These are phyloP conservation scores for Fulmarus glacialis DNA, from an alignment of 2,113 vertebrate genomes.

Conservation along the genomic window DNA sequence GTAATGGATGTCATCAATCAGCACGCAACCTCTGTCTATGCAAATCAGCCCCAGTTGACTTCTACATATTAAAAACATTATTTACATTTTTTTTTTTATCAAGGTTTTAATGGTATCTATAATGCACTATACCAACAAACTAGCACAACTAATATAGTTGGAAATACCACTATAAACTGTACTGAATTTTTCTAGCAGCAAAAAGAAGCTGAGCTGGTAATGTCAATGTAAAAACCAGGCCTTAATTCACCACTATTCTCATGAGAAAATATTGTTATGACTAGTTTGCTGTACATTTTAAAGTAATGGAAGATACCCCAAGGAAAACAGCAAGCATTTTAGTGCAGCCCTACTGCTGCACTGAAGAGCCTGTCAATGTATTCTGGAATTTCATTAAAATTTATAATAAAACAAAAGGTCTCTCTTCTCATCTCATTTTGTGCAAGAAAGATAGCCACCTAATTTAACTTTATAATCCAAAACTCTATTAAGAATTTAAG, in stretches of 20 bases:
- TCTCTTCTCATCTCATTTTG: not conserved
- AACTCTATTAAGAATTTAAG: not conserved
- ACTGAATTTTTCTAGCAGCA: conserved; percentile 22
- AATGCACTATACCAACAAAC: not conserved
- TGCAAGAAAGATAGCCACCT: not conserved
- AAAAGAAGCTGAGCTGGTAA: conserved; percentile 51
- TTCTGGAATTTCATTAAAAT: conserved; percentile 36
- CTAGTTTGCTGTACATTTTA: conserved; percentile 27
- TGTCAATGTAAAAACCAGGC: conserved; percentile 18
- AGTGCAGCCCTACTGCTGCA: not conserved
- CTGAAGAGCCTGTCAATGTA: not conserved
- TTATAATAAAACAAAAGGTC: conserved; percentile 24
- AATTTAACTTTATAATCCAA: conserved; percentile 14
- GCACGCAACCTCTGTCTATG: not conserved
- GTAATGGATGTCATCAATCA: conserved; percentile 50
- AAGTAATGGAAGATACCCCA: conserved; percentile 29
- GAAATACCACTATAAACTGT: not conserved
- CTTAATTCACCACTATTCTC: conserved; percentile 45
- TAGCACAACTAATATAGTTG: not conserved
- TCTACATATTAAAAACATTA: conserved; percentile 1
- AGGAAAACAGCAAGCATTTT: conserved; percentile 44
- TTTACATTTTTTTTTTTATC: conserved; percentile 29
- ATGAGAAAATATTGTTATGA: conserved; percentile 21
- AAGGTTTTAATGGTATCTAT: not conserved
- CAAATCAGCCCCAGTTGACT: not conserved